phyloP scores from a whole-genome alignment of 2,797 vertebrate species.

The Aulostomus chinensis region DNA sequence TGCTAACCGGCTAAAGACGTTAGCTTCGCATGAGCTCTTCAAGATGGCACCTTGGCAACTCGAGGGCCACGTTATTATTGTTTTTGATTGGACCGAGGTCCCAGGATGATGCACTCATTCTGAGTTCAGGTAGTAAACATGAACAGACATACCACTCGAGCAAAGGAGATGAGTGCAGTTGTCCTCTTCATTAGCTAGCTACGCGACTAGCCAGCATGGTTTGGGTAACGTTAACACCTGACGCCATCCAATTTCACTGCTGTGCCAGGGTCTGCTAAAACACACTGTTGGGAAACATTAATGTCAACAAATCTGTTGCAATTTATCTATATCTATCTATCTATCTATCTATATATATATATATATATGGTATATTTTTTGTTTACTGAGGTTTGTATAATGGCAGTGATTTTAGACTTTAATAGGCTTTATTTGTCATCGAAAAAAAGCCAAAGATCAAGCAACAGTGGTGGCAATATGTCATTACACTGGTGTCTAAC shows the following conservation, averaged over 20 bases:
- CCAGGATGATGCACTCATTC: accelerated
- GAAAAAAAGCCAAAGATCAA: no score
- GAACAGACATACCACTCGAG: background rate
- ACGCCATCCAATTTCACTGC: no score
- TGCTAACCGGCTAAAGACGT: slow-evolving; percentile 58
- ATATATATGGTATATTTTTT: no score
- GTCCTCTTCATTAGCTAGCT: slow-evolving; percentile 28
- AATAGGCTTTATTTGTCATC: no score
- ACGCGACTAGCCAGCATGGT: slow-evolving; percentile 26
- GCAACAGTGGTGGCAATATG: no score
- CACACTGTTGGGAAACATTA: background rate
- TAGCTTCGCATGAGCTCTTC: slow-evolving; percentile 6
- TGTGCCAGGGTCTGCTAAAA: no score
- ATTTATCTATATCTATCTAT: no score
- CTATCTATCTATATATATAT: slow-evolving; percentile 48
- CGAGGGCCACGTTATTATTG: background rate
- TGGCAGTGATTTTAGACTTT: no score
- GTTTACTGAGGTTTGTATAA: no score
- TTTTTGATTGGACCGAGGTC: no score
- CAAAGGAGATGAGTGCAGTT: background rate
- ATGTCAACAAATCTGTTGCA: background rate
- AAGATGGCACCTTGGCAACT: slow-evolving; percentile 14
- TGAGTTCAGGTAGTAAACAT: background rate
- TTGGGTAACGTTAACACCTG: slow-evolving; percentile 31
- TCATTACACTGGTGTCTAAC: no score